Base-by-base conservation (phyloP, 2,888 invertebrate genomes). In the Latrodectus elegans region DNA sequence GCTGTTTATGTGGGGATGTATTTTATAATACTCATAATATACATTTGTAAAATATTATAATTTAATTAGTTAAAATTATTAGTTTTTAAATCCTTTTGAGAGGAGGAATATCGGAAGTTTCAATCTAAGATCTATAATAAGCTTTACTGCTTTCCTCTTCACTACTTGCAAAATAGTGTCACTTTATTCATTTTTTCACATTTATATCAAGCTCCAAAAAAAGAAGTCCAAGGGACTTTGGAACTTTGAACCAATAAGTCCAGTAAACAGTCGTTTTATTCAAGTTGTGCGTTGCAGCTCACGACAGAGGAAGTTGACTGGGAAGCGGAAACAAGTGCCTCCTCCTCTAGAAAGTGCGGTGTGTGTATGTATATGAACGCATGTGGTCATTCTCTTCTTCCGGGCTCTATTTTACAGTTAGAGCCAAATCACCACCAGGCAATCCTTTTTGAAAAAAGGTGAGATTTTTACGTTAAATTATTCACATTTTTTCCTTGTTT, bases 291-390 rank as follows among this genome's bases (percentile, higher is more conserved):
- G 64, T 26, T 53, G 77, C 77, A 77, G 15, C 17, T 15, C 17
- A n/a, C 84, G 49, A 17, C 78, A 78, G 76, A 78, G 78, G 73
- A 73, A 78, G 78, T 84, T 71, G 84, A 53, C 73, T 67, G 84
- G 84, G 72, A 84, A 78, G 49, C 71, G 84, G 78, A 84, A 84
- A 65, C 77, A 78, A 77, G 73, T 53, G 73, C 84, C 78, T 76
- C 76, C 71, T 71, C 76, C 70, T 38, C 38, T 38, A 55, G 65
- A 51, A 72, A 60, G 60, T 60, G 12, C n/a, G n/a, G 60, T 12
- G n/a, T 70, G 26, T 49, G 78, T 72, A 52, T 73, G 76, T 53
- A 38, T 38, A 6, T 38, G 38, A 38, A 38, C 38, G 38, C 38
- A 38, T 38, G 38, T 84, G 78, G 78, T 84, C 78, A 78, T 73